Base-by-base conservation (phyloP, 2,113 vertebrate genomes). In the Misgurnus mizolepis region DNA sequence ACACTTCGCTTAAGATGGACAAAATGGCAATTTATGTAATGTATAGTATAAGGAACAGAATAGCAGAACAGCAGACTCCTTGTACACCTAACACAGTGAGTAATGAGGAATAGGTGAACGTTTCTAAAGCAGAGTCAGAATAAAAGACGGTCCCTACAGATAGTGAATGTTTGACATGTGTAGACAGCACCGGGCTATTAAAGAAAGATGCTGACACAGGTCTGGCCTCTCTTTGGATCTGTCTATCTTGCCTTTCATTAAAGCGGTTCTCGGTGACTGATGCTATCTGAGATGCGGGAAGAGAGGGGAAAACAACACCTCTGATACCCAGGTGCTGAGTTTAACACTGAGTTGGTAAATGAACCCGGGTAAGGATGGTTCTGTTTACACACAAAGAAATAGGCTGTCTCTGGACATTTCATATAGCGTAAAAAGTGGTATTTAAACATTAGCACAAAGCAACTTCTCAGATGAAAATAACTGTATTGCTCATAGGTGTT, bases 111-210 rank as follows among this genome's bases (percentile, higher is more conserved):
- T 18, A 41, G 69, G 69, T 72, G 27, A 72, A 72, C 39, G 69
- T 58, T 72, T 4, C 22, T 58, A 58, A 72, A 72, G 53, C 34
- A 72, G 69, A 58, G 55, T 60, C 71, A 22, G 58, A 64, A 80
- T 12, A 73, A 73, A 66, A 55, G 12, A 27, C 34, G 43, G 17
- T 71, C 47, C 47, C 41, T 53, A 50, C 34, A 72, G 67, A 6
- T 71, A 79, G 47, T 55, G 78, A 64, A 12, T 50, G 50, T 66
- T 56, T 80, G 78, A 73, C 60, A 41, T 80, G 58, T 66, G 60
- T 56, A 73, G 78, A 80, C 78, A 80, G 68, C 55, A 18, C 45
- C 41, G 12, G 43, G 58, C 61, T 73, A 80, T 80, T 80, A 73
- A 7, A 56, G 69, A 14, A 47, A 80, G 72, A 80, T 64, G 56